phyloP scores from a whole-genome alignment of 2,797 vertebrate genomes.

The Sebastes minor region DNA sequence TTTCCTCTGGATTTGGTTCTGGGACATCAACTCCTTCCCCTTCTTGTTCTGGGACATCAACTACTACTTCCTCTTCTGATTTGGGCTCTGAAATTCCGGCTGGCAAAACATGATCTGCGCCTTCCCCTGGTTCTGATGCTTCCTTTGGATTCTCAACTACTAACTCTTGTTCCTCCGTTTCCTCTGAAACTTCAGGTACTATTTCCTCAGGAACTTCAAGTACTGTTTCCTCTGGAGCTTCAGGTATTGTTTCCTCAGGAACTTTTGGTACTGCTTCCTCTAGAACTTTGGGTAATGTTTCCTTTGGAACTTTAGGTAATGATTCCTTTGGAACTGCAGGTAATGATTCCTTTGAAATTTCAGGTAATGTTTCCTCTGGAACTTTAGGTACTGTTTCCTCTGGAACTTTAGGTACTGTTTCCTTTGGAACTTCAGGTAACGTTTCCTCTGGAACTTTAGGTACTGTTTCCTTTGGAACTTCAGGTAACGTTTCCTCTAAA shows the following conservation, averaged over 20 bases:
- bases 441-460: rapidly evolving
- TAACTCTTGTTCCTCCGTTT: background rate
- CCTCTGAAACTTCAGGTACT: no score
- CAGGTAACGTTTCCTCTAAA: rapidly evolving
- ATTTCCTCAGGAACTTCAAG: no score
- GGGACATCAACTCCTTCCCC: background rate
- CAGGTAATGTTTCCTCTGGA: no score
- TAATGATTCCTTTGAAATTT: no score
- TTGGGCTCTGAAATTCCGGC: constrained; percentile 8
- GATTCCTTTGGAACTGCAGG: no score
- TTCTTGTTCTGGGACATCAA: constrained; percentile 4
- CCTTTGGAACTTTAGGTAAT: no score
- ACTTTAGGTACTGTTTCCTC: rapidly evolving
- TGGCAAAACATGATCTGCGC: background rate
- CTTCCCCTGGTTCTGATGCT: constrained; percentile 6
- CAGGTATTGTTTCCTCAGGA: no score
- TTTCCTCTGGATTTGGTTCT: constrained; percentile 33
- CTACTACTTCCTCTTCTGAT: background rate
- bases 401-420: rapidly evolving
- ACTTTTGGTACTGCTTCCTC: no score
- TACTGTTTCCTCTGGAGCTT: no score
- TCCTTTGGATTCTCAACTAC: background rate
- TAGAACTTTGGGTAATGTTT: no score
- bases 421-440: rapidly evolving
- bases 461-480: no score